phyloP scores from a whole-genome alignment of 2,113 vertebrate genomes.

The Aphyosemion australe region DNA sequence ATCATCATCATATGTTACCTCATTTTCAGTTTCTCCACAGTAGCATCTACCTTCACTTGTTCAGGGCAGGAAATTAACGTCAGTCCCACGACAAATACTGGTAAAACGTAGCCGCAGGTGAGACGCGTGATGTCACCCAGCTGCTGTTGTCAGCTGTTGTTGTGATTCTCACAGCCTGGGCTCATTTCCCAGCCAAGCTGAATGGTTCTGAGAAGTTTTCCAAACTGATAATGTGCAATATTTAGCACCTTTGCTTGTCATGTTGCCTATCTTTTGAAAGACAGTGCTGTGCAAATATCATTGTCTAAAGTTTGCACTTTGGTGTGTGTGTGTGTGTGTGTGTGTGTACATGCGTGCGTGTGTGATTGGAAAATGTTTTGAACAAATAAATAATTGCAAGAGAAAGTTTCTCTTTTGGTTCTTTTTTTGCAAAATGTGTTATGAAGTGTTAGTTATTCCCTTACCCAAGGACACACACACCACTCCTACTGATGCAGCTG shows the following conservation, averaged over 20 bases:
- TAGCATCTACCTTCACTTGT: conserved; percentile 34
- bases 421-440: background rate
- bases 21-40: conserved; percentile 34
- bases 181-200: conserved; percentile 31
- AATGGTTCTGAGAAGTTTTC: conserved; percentile 43
- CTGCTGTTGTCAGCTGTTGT: too few relatives aligned
- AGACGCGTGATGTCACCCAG: too few relatives aligned
- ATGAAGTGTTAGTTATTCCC: background rate
- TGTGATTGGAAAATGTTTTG: conserved; percentile 37
- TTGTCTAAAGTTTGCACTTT: conserved; percentile 67
- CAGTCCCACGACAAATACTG: conserved; percentile 41
- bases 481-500: background rate
- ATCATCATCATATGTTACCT: conserved; percentile 72
- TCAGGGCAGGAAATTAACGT: conserved; percentile 32
- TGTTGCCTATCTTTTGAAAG: conserved; percentile 60
- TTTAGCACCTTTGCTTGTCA: conserved; percentile 57
- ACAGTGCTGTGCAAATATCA: conserved; percentile 52
- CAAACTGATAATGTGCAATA: conserved; percentile 70
- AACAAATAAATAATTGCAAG: conserved; percentile 52
- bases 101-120: background rate
- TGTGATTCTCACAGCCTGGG: too few relatives aligned
- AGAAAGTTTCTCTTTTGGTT: background rate
- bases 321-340: conserved; percentile 24
- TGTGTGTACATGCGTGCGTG: background rate
- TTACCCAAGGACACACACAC: background rate